These are phyloP conservation scores for Benthosema pterotum DNA, from an alignment of 2,797 vertebrate genomes.

Conservation along the genomic window DNA sequence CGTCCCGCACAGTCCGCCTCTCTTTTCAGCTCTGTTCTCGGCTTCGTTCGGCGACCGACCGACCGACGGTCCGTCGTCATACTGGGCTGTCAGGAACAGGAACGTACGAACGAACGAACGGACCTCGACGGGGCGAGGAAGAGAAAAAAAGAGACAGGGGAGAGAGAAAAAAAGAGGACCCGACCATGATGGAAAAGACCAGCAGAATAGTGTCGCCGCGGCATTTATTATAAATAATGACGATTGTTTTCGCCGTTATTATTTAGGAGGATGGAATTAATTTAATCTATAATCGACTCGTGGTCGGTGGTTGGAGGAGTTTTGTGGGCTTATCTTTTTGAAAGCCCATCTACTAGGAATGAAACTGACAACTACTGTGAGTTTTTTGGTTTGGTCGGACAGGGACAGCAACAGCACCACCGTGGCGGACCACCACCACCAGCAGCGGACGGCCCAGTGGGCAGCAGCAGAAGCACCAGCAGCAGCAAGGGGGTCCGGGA, in stretches of 20 bases:
- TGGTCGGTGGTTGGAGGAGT: no score
- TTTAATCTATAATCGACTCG: no score
- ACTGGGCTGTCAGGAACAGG: slow-evolving; percentile 75
- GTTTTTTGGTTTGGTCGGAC: slow-evolving; percentile 62
- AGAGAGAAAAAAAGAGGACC: slow-evolving; percentile 47
- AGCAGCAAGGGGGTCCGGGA: no score
- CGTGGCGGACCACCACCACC: slow-evolving; percentile 23
- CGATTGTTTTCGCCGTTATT: slow-evolving; percentile 39
- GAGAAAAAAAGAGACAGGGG: slow-evolving; percentile 5
- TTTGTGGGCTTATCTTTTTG: slow-evolving; percentile 16
- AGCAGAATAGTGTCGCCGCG: slow-evolving; percentile 46
- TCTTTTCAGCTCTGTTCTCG: slow-evolving; percentile 30
- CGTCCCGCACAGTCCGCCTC: slow-evolving; percentile 63
- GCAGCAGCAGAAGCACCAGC: no score
- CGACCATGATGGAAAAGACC: slow-evolving; percentile 64
- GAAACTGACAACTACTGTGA: slow-evolving; percentile 45
- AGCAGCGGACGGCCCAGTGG: no score
- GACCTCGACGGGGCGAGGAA: slow-evolving; percentile 58
- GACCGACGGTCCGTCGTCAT: no score
- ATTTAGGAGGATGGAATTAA: no score
- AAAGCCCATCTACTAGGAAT: slow-evolving; percentile 69
- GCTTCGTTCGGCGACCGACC: slow-evolving; percentile 45
- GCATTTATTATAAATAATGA: slow-evolving; percentile 23
- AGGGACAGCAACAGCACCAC: no score
- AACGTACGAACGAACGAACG: no score